Base-by-base conservation (phyloP, 2,888 invertebrate species). In the Megamerina dolium region DNA sequence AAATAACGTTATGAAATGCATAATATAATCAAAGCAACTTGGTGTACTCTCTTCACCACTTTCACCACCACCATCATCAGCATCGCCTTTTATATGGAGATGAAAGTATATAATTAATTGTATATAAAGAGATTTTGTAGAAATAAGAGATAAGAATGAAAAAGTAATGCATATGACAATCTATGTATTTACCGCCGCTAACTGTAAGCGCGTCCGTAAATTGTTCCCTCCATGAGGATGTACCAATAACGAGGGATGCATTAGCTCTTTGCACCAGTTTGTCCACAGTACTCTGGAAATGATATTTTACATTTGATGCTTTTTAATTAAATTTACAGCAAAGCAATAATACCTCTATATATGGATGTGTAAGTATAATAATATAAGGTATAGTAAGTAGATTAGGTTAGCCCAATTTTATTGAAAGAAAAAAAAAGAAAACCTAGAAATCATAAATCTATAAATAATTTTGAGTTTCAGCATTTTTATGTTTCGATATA, bases 211-310 rank as follows among this genome's bases (percentile, higher is more conserved):
- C 99, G 73, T 97, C 97, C 61, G 87, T 77, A 70, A 99, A 99
- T 74, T 99, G 99, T 66, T 99, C 99, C 70, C 87, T 90, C 99
- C 99, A 99, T 1, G 95, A 93, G n/a, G 93, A 93, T 14, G 97
- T 95, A 48, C 97, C 87, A 56, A 88, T 82, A 51, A 96, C 81
- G 51, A 96, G 79, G 14, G 96, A 94, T 33, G 93, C 88, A 72
- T 96, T 96, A 50, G 96, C 94, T 67, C 94, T 83, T 76, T 96
- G 94, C 56, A 99, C 88, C 71, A 99, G 79, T 73, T 96, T 95
- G 75, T 99, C 99, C 49, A 99, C 97, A 31, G 94, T 94, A 69
- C 90, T 94, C 89, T 93, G 77, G 8, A 76, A 5, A 31, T n/a
- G 23, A 23, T n/a, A n/a, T n/a, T n/a, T n/a, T n/a, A n/a, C n/a